Evolutionary conservation across 2,888 invertebrate genomes (phyloP).

Genomic region (Dorcus hopei): DNA sequence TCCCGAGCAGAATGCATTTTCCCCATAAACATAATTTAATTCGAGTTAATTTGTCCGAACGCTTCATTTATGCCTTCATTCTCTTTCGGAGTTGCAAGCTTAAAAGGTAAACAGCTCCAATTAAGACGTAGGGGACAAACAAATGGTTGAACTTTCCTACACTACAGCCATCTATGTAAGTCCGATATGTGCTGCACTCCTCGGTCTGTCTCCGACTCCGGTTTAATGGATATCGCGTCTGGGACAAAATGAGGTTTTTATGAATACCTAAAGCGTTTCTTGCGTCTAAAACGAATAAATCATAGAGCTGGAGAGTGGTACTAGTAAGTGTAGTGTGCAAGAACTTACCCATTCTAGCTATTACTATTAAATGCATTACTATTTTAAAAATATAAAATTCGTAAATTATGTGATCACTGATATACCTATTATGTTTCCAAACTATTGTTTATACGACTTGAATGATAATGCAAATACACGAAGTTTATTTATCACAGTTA

Average conservation of each 20-base stretch:
- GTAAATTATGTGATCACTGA: no score
- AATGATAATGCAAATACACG: no score
- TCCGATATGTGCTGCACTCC: constrained; percentile 13
- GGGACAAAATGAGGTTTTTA: constrained; percentile 26
- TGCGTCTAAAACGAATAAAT: constrained; percentile 21
- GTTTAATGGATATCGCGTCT: constrained; percentile 26
- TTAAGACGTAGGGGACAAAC: constrained; percentile 23
- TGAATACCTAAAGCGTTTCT: constrained; percentile 26
- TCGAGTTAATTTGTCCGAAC: constrained; percentile 22
- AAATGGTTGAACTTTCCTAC: constrained; percentile 18
- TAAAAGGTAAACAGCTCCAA: constrained; percentile 27
- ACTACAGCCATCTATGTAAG: constrained; percentile 21
- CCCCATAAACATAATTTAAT: constrained; percentile 15
- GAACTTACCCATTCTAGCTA: no score
- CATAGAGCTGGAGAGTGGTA: no score
- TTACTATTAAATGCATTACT: no score
- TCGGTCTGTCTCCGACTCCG: constrained; percentile 23
- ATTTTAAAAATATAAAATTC: no score
- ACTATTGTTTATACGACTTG: no score
- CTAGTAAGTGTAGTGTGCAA: no score
- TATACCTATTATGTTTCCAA: no score
- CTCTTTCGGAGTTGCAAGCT: constrained; percentile 17
- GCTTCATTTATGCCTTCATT: constrained; percentile 19
- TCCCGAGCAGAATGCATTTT: background rate
- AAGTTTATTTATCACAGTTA: no score